Evolutionary conservation across 2,797 vertebrate genomes (phyloP).

Genomic region (Manis javanica): DNA sequence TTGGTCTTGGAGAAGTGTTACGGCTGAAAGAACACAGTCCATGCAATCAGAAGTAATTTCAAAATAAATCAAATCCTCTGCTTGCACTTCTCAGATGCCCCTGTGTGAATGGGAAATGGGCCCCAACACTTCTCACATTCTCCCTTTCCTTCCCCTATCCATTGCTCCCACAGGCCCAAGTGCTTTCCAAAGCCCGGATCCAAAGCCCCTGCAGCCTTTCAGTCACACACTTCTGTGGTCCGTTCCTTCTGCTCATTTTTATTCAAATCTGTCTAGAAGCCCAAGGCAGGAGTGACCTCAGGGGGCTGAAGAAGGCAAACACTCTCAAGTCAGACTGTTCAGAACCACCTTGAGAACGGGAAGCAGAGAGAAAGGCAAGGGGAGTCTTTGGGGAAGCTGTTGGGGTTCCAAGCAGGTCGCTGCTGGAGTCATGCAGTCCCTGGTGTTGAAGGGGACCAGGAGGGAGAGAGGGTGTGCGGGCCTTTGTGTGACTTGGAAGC

Average conservation of each 20-base stretch:
- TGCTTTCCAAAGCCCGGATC: background rate
- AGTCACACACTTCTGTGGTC: background rate
- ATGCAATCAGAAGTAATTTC: slow-evolving; percentile 56
- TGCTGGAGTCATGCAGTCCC: background rate
- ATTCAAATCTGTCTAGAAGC: background rate
- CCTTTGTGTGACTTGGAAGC: background rate
- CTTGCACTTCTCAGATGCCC: background rate
- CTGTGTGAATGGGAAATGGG: background rate
- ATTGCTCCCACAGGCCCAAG: background rate
- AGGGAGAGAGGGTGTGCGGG: rapidly evolving
- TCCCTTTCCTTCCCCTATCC: background rate
- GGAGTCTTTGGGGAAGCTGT: too few species aligned
- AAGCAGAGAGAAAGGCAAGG: background rate
- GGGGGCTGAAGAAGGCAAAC: background rate
- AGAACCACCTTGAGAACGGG: background rate
- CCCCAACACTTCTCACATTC: background rate
- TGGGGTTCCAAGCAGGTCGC: background rate
- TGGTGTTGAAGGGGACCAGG: too few species aligned
- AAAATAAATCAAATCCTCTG: slow-evolving; percentile 63
- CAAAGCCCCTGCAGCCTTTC: background rate
- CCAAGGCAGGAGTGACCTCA: background rate
- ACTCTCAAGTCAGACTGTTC: background rate
- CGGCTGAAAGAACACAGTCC: slow-evolving; percentile 62
- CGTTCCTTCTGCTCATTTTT: background rate
- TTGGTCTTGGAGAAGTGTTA: slow-evolving; percentile 52